Evolutionary conservation across 2,888 invertebrate species (phyloP), one percentile per base, ranked within the genome.

Genomic region (Dysmachus trigonus): DNA sequence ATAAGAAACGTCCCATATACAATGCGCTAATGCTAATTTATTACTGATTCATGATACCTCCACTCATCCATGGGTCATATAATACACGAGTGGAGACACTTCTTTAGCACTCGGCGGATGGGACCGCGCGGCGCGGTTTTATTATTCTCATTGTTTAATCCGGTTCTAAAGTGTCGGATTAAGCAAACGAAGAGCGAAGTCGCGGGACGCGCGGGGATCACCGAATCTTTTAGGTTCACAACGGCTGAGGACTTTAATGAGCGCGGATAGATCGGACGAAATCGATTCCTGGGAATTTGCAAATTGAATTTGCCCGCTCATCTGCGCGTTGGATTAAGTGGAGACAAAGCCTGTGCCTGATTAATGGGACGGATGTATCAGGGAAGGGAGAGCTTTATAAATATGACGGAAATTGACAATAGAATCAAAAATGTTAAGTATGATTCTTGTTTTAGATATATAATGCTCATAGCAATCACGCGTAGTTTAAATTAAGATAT

Each of bases 11-110:
- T 89, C 88, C 86, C 88, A 87, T 87, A 87, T 87, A 89, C 88
- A 88, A 89, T 87, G 87, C 87, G 87, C 88, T 89, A 89, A 89
- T 89, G 89, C 89, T 89, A 88, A 89, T 89, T 89, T 89, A 89
- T 89, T 88, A 87, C 89, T 87, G 87, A 88, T 88, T 87, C 88
- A 88, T 87, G 83, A 85, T 85, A 85, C 79, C 38, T 79, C 71
- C 85, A 79, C 85, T 85, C 83, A 83, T 83, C 83, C 83, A 72
- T 72, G 72, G 83, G 83, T 83, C 83, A 83, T 83, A 83, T 83
- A 83, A 83, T 83, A 83, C 72, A 62, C 72, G 83, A 83, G 83
- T 83, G 83, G 83, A 83, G 83, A 83, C 83, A 83, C 83, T 83
- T 83, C 83, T 83, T 83, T 71, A 83, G 27, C 72, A 47, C 72